phyloP scores from a whole-genome alignment of 2,113 vertebrate species.

The Sapayoa aenigma region DNA sequence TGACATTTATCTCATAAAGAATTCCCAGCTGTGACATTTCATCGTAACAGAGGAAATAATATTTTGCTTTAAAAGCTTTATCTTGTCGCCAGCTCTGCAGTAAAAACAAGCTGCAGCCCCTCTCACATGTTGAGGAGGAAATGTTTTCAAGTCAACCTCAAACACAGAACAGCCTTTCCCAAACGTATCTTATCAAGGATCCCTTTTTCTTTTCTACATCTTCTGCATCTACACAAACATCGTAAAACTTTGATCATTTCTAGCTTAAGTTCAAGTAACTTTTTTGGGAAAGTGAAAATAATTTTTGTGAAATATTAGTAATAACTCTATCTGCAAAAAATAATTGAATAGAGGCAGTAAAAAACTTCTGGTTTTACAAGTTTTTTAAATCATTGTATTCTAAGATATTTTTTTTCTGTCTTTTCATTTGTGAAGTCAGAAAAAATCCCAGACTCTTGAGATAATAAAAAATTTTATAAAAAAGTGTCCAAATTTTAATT shows the following conservation, averaged over 20 bases:
- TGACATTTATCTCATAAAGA: neutral
- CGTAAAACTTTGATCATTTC: neutral
- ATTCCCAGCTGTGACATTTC: neutral
- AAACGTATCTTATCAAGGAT: fast-evolving
- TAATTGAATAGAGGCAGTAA: neutral
- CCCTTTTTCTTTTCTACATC: neutral
- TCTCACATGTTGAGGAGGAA: neutral
- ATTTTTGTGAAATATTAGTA: neutral
- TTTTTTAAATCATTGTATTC: neutral
- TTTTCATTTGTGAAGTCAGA: neutral
- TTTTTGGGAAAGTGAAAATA: neutral
- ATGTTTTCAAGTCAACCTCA: neutral
- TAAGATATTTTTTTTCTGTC: neutral
- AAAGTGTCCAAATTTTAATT: neutral
- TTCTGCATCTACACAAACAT: neutral
- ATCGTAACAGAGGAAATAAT: neutral
- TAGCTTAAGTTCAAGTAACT: neutral
- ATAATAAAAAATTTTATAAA: neutral
- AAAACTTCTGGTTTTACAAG: neutral
- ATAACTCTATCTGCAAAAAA: neutral
- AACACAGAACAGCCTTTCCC: neutral
- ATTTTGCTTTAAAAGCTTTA: neutral
- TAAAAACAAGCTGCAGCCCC: neutral
- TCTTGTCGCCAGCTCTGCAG: neutral
- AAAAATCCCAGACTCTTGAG: neutral